These are phyloP conservation scores for Ptiloglossa arizonensis DNA, from an alignment of 1,140 invertebrate genomes.

Conservation along the genomic window DNA sequence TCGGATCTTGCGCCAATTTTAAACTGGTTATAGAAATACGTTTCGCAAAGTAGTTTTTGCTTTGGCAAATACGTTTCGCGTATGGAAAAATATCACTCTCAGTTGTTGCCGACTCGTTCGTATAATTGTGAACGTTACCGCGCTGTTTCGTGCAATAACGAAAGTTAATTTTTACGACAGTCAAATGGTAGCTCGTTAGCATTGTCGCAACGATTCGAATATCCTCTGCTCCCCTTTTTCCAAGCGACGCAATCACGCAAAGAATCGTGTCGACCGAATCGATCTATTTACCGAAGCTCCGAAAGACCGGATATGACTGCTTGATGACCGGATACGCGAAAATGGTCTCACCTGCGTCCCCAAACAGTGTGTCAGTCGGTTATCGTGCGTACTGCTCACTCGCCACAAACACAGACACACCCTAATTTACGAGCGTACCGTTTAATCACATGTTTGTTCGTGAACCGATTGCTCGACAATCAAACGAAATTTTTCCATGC, in stretches of 20 bases:
- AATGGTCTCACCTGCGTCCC: constrained; percentile 38
- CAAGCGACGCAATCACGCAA: constrained; percentile 2
- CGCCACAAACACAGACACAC: neutral
- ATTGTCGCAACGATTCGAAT: neutral
- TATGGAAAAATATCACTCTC: too few relatives aligned
- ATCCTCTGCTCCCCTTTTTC: neutral
- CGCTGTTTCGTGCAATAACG: constrained; percentile 15
- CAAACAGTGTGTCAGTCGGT: constrained; percentile 28
- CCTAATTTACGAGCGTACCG: neutral
- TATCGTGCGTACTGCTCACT: constrained; percentile 16
- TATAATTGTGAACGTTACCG: too few relatives aligned
- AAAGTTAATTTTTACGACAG: neutral
- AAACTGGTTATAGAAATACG: too few relatives aligned
- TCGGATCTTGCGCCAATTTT: too few relatives aligned
- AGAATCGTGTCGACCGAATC: constrained; percentile 22
- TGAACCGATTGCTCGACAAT: neutral
- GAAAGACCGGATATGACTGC: constrained; percentile 36
- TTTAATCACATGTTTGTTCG: neutral
- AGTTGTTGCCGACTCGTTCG: too few relatives aligned
- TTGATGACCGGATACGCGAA: constrained; percentile 34
- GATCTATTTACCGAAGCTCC: constrained; percentile 26
- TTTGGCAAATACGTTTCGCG: too few relatives aligned
- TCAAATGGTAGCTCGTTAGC: neutral
- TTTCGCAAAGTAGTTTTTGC: too few relatives aligned
- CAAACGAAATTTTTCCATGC: too few relatives aligned